Base-by-base conservation (phyloP, 2,888 invertebrate genomes). In the Archaeoteleia sp. region DNA sequence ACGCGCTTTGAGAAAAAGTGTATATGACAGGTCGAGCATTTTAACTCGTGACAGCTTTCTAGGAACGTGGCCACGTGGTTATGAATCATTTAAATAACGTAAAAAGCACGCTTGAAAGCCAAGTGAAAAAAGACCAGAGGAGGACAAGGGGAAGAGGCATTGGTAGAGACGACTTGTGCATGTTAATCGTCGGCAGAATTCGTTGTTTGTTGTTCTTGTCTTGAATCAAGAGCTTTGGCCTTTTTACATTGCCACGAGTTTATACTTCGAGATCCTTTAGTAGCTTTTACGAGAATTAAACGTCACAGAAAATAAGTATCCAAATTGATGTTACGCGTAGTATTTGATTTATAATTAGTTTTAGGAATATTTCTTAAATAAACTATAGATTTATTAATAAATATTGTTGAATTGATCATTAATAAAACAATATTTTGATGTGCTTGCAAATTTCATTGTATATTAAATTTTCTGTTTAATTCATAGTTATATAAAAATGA, bases 171-270 rank as follows among this genome's bases (percentile, higher is more conserved):
- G 73, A 68, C 77, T 74, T 73, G 75, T 74, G 79, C 75, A 78
- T 79, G 76, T 78, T 77, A 80, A 79, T 80, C 74, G 74, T 75
- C 73, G 72, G 68, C 58, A 65, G 63, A 74, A 78, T 76, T 74
- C 67, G 68, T 48, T 73, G 77, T 78, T 80, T 79, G 72, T 78
- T 79, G 78, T 78, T 78, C 74, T 71, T 75, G 73, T 71, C 62
- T 46, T 57, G 48, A 65, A 57, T 72, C 67, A 69, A 71, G 70
- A 55, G 67, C 71, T 69, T 71, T 71, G 65, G 71, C 61, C 74
- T 72, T 71, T 76, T 74, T 73, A 74, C 63, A 70, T 68, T 51
- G 35, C 60, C 67, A 65, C 57, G 48, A 49, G 53, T 67, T 67
- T 72, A 54, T 48, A 58, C 60, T 60, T 55, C 46, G 15, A 60